Base-by-base conservation (phyloP, 2,888 invertebrate species). In the Drosophila longiperda region DNA sequence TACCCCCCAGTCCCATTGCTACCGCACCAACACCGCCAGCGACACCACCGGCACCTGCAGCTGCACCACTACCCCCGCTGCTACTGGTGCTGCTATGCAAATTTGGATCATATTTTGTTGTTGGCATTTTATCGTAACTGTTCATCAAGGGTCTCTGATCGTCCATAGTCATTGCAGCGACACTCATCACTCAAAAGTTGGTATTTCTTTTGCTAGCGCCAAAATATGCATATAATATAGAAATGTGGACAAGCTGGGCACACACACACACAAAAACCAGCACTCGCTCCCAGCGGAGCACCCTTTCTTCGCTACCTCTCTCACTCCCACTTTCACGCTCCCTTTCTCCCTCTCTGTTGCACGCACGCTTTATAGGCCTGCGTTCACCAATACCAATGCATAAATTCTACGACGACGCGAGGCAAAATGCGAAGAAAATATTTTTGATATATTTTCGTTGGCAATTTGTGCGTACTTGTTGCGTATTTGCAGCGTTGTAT, bases 121-220 rank as follows among this genome's bases (percentile, higher is more conserved):
- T 81, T 50, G 91, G 82, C 91, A 91, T 91, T 91, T 91, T 91
- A 63, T 92, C 92, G 84, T 91, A 92, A 90, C 82, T 92, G 83
- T 92, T 92, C 92, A 92, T 91, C 84, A 92, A 91, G 70, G 92
- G 92, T 92, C 92, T 92, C 80, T 92, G 92, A 91, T 92, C 92
- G 91, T 92, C 92, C 91, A 92, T 89, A 89, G 92, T 92, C 92
- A 92, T 92, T 90, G 92, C 92, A 92, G 92, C 92, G 91, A 92
- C 92, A 91, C 91, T 91, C 91, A 91, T 90, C 78, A 88, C 83
- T 87, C 59, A 59, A 38, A 70, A 69, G 54, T 68, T 49, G 69
- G 87, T 84, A 87, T 80, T 80, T 87, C 75, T 77, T 74, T 83
- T 70, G 66, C 73, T 61, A 68, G 64, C 73, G 68, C 68, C 69